Evolutionary conservation across 2,888 invertebrate species (phyloP).

Genomic region (Dinocampus coccinellae): DNA sequence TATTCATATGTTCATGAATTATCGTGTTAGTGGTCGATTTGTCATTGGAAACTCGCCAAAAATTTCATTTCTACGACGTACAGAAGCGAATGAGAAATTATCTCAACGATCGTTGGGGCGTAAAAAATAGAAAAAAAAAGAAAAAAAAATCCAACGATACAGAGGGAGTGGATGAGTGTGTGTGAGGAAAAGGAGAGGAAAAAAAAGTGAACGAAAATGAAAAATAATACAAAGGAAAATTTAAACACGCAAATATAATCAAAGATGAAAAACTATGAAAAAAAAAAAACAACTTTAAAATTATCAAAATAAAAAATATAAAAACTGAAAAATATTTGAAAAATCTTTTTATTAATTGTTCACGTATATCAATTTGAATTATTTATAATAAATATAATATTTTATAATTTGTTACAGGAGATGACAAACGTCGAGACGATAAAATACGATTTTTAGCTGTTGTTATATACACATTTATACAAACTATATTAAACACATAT

Average conservation of each 20-base stretch:
- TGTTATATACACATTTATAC: not conserved
- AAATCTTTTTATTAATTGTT: not conserved
- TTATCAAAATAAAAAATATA: not conserved
- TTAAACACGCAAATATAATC: slow-evolving; percentile 5
- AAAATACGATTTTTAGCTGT: not conserved
- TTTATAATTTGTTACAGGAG: not conserved
- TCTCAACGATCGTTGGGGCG: slow-evolving; percentile 13
- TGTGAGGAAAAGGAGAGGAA: too few relatives aligned
- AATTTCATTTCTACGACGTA: not conserved
- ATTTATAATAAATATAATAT: not conserved
- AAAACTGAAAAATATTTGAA: not conserved
- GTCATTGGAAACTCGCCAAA: slow-evolving; percentile 10
- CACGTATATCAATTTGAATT: not conserved
- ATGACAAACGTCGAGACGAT: slow-evolving; percentile 7
- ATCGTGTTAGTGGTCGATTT: slow-evolving; percentile 1
- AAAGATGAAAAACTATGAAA: not conserved
- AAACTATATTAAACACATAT: not conserved
- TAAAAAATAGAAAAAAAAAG: not conserved
- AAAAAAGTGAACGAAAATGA: too few relatives aligned
- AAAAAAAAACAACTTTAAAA: not conserved
- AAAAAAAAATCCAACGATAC: not conserved
- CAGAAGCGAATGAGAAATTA: slow-evolving; percentile 31
- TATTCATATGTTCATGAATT: too few relatives aligned
- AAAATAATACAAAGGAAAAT: slow-evolving; percentile 2
- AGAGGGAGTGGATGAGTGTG: too few relatives aligned